Conservation (phyloP, 2,797 vertebrate species). For the Loris lydekkerianus region DNA sequence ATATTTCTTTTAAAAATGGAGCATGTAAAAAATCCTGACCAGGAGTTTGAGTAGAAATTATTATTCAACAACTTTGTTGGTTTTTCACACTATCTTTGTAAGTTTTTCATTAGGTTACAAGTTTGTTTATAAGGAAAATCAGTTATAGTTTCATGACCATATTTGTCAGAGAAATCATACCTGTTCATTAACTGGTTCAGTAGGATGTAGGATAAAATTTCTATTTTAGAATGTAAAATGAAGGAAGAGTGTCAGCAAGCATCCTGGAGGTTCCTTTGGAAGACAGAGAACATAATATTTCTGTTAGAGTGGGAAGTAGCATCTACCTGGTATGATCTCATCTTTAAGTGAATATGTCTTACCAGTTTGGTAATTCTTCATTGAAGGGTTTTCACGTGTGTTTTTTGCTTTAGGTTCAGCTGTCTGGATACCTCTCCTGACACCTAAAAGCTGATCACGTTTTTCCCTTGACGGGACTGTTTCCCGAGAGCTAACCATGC, state of each 20-base stretch:
- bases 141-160: background rate
- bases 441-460: background rate
- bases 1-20: slow-evolving; percentile 48
- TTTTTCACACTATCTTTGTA: background rate
- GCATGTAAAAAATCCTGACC: background rate
- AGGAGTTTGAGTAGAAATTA: slow-evolving; percentile 18
- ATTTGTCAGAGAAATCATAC: slow-evolving; percentile 4
- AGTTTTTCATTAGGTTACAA: background rate
- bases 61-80: background rate
- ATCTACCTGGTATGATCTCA: background rate
- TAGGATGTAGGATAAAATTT: slow-evolving; percentile 35
- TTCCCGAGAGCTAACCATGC: slow-evolving; percentile 87
- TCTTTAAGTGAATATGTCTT: background rate
- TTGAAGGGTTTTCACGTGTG: background rate
- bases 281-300: background rate
- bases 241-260: background rate
- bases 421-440: background rate
- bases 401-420: slow-evolving; percentile 81
- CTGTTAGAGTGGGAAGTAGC: background rate
- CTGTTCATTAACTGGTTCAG: background rate
- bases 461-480: background rate
- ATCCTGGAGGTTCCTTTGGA: background rate
- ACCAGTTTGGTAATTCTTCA: background rate
- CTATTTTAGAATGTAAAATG: background rate
- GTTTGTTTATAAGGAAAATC: background rate